These are phyloP conservation scores for Agonopterix heracliana DNA, from an alignment of 2,888 invertebrate genomes.

Conservation along the genomic window DNA sequence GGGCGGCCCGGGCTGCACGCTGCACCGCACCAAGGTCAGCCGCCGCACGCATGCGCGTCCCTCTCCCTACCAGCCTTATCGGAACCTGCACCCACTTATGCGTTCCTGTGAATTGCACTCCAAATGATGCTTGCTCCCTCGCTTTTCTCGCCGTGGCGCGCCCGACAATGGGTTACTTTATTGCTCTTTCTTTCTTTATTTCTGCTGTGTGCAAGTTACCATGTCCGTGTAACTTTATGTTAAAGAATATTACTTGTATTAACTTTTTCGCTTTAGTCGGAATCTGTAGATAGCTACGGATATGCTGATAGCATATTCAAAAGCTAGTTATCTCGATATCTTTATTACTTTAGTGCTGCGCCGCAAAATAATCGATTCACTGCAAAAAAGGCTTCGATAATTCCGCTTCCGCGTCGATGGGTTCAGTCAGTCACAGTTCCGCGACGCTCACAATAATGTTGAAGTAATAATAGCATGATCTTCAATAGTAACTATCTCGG, in stretches of 20 bases:
- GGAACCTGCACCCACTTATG: slow-evolving; percentile 49
- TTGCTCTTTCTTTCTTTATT: no score
- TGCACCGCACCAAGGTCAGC: slow-evolving; percentile 73
- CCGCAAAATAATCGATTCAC: not conserved
- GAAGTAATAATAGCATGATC: slow-evolving; percentile 27
- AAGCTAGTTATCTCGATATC: no score
- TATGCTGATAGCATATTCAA: no score
- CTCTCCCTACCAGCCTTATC: slow-evolving; percentile 24
- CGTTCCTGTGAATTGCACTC: slow-evolving; percentile 53
- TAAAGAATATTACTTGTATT: not conserved
- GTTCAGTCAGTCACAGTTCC: slow-evolving; percentile 26
- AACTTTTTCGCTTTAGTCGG: not conserved
- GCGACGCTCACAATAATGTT: slow-evolving; percentile 13
- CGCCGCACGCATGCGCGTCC: slow-evolving; percentile 66
- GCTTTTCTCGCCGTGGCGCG: slow-evolving; percentile 18
- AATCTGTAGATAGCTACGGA: not conserved
- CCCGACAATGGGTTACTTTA: not conserved
- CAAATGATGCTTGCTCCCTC: slow-evolving; percentile 34
- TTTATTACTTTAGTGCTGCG: not conserved
- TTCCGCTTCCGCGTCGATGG: slow-evolving; percentile 21
- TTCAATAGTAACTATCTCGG: slow-evolving; percentile 18
- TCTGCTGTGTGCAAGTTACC: no score
- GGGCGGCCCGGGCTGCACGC: slow-evolving; percentile 55
- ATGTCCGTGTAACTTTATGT: no score
- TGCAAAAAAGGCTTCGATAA: slow-evolving; percentile 1